Evolutionary conservation across 2,888 invertebrate species (phyloP).

Genomic region (Dryobota labecula): DNA sequence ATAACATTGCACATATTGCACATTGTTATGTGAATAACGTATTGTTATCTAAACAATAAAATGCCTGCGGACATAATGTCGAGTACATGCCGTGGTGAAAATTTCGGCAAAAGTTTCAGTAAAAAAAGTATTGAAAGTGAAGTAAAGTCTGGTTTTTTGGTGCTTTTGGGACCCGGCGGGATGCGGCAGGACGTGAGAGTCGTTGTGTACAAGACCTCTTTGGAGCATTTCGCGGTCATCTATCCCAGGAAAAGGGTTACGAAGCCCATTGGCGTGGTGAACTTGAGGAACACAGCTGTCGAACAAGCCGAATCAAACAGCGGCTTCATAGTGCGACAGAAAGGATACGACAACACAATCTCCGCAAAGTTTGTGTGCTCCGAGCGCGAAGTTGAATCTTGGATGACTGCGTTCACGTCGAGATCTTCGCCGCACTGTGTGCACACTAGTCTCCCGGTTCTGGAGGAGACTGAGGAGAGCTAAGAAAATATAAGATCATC

Average conservation of each 20-base stretch:
- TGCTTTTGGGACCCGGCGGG: conserved; percentile 90
- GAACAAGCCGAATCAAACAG: conserved; percentile 86
- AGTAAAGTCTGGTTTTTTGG: conserved; percentile 92
- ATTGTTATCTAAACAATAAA: conserved; percentile 75
- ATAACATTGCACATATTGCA: conserved; percentile 70
- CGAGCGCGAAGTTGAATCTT: conserved; percentile 90
- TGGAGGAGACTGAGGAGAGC: conserved; percentile 91
- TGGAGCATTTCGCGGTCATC: conserved; percentile 92
- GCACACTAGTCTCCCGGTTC: conserved; percentile 90
- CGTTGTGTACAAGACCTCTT: conserved; percentile 91
- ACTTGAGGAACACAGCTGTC: conserved; percentile 91
- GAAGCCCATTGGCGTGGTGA: conserved; percentile 91
- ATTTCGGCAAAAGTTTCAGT: conserved; percentile 80
- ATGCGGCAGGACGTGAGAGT: conserved; percentile 91
- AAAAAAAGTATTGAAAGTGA: conserved; percentile 88
- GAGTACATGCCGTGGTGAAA: conserved; percentile 75
- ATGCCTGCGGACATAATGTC: conserved; percentile 85
- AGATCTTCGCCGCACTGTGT: conserved; percentile 84
- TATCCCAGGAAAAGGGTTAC: conserved; percentile 92
- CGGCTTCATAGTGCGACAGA: conserved; percentile 91
- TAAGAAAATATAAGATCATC: conserved; percentile 67
- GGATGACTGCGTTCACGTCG: conserved; percentile 91
- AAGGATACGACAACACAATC: conserved; percentile 91
- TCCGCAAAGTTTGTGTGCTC: conserved; percentile 91
- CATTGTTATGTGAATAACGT: conserved; percentile 71